These are phyloP conservation scores for Lepus townsendii DNA, from an alignment of 2,797 vertebrate species.

Conservation along the genomic window DNA sequence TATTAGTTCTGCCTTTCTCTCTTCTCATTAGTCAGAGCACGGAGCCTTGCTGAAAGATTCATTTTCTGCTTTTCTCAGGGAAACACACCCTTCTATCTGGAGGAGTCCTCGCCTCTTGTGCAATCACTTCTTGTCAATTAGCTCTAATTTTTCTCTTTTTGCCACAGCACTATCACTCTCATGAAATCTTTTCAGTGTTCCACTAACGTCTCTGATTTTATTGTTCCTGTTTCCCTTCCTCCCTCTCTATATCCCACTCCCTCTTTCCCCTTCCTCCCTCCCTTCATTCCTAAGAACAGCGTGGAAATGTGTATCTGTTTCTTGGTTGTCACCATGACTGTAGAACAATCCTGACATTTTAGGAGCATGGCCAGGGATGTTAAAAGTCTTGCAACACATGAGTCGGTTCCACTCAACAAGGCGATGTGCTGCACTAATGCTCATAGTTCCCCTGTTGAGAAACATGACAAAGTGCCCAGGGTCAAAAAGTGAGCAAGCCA, in stretches of 20 bases:
- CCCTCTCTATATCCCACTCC: too few relatives aligned
- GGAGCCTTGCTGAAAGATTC: background rate
- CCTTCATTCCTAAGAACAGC: background rate
- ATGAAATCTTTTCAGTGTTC: background rate
- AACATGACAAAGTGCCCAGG: constrained; percentile 11
- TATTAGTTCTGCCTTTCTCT: background rate
- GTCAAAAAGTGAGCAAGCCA: constrained; percentile 65
- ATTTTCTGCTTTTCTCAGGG: constrained; percentile 1
- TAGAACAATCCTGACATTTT: background rate
- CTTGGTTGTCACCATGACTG: background rate
- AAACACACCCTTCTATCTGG: background rate
- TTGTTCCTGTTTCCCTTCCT: background rate
- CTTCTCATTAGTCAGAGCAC: background rate
- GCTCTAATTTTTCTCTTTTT: constrained; percentile 24
- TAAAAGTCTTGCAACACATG: background rate
- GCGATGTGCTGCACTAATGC: background rate
- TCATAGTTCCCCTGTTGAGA: constrained; percentile 20
- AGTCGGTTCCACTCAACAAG: background rate
- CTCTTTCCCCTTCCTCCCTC: background rate
- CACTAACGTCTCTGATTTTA: background rate
- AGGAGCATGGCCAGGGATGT: background rate
- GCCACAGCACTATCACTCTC: background rate
- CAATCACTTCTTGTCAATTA: background rate
- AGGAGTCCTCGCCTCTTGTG: background rate
- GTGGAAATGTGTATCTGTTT: background rate